These are phyloP conservation scores for Carlito syrichta DNA, from an alignment of 2,113 vertebrate genomes.

Conservation along the genomic window DNA sequence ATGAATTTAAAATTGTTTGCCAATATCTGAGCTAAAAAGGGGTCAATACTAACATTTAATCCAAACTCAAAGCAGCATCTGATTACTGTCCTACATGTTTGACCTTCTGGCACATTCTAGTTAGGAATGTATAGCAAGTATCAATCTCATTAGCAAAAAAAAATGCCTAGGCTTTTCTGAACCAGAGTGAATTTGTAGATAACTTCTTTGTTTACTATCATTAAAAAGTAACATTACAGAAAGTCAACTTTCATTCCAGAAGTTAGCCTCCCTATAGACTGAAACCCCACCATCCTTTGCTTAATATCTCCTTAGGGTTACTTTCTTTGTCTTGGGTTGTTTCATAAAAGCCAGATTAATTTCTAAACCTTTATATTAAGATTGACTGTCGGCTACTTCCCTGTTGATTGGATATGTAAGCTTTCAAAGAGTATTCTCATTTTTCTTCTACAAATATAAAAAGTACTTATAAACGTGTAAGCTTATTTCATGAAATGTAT, in stretches of 20 bases:
- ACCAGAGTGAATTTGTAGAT: neutral
- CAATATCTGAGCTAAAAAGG: too few relatives aligned
- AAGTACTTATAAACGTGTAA: neutral
- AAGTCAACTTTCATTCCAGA: neutral
- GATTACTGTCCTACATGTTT: neutral
- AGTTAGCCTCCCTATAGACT: neutral
- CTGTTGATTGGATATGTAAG: neutral
- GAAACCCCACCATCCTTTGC: too few relatives aligned
- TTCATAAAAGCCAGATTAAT: neutral
- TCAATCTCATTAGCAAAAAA: neutral
- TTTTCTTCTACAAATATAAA: too few relatives aligned
- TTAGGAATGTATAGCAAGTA: too few relatives aligned
- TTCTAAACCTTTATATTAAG: neutral
- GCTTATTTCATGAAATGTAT: neutral
- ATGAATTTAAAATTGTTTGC: too few relatives aligned
- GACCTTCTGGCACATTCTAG: neutral
- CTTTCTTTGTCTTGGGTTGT: neutral
- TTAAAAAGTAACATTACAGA: neutral
- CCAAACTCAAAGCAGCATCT: neutral
- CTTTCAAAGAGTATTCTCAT: neutral
- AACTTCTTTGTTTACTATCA: neutral
- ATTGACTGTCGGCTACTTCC: neutral
- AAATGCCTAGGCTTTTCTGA: neutral
- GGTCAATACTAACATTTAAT: too few relatives aligned
- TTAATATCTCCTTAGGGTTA: neutral